A percentile compares a stretch with the other conserved stretches of the same genome.
Evolutionary conservation across 2,113 vertebrate species (phyloP).

Genomic region (Onychorhynchus coronatus): DNA sequence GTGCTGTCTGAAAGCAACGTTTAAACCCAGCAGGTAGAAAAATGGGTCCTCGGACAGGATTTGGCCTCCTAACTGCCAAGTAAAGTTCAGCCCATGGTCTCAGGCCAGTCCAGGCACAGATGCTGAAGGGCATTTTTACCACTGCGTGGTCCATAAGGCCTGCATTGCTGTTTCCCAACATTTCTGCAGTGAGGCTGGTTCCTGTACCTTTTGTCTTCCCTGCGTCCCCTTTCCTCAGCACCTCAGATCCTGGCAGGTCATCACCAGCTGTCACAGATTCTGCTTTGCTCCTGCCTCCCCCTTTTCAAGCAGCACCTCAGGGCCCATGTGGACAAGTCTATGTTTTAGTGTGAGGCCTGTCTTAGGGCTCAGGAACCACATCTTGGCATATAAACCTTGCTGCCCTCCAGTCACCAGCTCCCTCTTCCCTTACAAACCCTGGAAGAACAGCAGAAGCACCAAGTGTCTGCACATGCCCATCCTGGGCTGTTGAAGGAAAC

Average conservation of each 20-base stretch:
- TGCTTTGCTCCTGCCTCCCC: not conserved
- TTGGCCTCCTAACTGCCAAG: not conserved
- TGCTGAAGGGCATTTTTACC: not conserved
- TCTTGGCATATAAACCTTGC: not conserved
- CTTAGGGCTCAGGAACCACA: not conserved
- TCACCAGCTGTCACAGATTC: fast-evolving
- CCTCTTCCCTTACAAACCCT: not conserved
- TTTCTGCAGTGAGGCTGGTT: not conserved
- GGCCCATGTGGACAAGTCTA: not conserved
- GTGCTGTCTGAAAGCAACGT: not conserved
- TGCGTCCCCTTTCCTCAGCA: not conserved
- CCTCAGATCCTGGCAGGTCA: not conserved
- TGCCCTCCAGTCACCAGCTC: fast-evolving
- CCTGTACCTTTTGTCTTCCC: not conserved
- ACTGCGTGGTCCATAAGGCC: fast-evolving
- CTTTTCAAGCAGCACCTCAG: not conserved
- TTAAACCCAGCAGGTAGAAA: not conserved
- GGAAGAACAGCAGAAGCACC: not conserved
- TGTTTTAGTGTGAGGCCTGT: not conserved
- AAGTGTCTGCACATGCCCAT: fast-evolving
- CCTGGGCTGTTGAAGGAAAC: not conserved
- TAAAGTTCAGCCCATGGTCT: not conserved
- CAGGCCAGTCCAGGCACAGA: not conserved
- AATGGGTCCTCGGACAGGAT: not conserved
- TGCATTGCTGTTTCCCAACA: fast-evolving